Conservation (phyloP, 1,140 invertebrate species). For the Drosophila aff. region DNA sequence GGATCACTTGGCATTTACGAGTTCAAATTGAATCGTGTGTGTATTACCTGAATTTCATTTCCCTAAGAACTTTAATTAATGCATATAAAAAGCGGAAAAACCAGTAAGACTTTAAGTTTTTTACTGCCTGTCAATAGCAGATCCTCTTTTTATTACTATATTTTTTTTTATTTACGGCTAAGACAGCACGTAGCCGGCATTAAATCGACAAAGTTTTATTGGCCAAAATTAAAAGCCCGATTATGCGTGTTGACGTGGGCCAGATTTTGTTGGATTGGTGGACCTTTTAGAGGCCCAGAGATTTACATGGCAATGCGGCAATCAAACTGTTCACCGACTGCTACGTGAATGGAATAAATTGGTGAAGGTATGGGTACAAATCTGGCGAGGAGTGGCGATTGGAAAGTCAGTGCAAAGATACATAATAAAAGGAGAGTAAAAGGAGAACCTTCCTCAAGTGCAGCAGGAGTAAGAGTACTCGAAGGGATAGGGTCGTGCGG, state of each 20-base stretch:
- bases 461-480: slow-evolving; percentile 5
- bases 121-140: slow-evolving; percentile 14
- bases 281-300: slow-evolving; percentile 22
- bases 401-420: slow-evolving; percentile 17
- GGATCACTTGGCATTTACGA: slow-evolving; percentile 11
- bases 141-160: slow-evolving; percentile 9
- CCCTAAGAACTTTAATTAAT: slow-evolving; percentile 2
- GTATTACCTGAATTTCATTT: background rate
- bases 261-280: slow-evolving; percentile 30
- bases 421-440: slow-evolving; percentile 27
- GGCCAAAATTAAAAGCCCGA: slow-evolving; percentile 55
- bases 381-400: background rate
- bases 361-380: slow-evolving; percentile 10
- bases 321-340: slow-evolving; percentile 51
- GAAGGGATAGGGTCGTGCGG: background rate
- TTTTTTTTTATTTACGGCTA: background rate
- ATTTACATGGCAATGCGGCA: slow-evolving; percentile 58
- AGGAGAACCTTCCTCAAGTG: slow-evolving; percentile 27
- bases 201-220: slow-evolving; percentile 55
- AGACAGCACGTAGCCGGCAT: slow-evolving; percentile 17
- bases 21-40: background rate
- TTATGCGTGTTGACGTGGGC: slow-evolving; percentile 56
- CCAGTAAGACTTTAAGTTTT: background rate
- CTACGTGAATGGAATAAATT: slow-evolving; percentile 60
- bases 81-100: background rate